Conservation (phyloP, 2,113 vertebrate species). For the Colossoma macropomum region DNA sequence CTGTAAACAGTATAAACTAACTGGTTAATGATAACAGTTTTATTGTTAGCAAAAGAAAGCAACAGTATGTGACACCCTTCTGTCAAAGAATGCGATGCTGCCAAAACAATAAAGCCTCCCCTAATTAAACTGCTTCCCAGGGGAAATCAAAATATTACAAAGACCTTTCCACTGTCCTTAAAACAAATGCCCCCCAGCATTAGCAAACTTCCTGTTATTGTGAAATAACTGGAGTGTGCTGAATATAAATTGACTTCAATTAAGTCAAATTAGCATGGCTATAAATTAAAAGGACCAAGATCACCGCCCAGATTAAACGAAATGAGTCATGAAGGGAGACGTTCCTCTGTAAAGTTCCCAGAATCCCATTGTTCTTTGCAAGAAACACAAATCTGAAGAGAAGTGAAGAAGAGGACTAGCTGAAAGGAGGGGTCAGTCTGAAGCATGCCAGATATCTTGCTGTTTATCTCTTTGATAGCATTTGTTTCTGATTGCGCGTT, state of each 20-base stretch:
- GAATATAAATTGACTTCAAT: constrained; percentile 27
- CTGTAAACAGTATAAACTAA: too few species aligned
- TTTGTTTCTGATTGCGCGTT: background rate
- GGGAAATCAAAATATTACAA: constrained; percentile 56
- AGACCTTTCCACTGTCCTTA: constrained; percentile 18
- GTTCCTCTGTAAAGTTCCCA: background rate
- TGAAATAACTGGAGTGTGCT: constrained; percentile 38
- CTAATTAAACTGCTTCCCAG: constrained; percentile 47
- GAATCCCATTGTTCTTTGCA: background rate
- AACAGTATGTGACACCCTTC: background rate
- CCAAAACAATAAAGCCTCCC: constrained; percentile 1
- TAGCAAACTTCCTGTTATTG: constrained; percentile 49
- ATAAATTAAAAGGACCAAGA: constrained; percentile 32
- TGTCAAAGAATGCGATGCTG: constrained; percentile 3
- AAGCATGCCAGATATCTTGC: background rate
- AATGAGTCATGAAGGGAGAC: constrained; percentile 2
- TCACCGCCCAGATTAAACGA: constrained; percentile 26
- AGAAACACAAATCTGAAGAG: background rate
- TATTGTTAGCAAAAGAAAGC: background rate
- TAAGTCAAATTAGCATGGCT: constrained; percentile 31
- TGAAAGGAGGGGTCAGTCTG: background rate
- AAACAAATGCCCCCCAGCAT: constrained; percentile 38
- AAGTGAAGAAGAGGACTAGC: background rate
- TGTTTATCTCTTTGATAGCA: background rate
- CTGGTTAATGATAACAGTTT: background rate